These are phyloP conservation scores for Oceanodroma tethys DNA, from an alignment of 2,113 vertebrate species.

Conservation along the genomic window DNA sequence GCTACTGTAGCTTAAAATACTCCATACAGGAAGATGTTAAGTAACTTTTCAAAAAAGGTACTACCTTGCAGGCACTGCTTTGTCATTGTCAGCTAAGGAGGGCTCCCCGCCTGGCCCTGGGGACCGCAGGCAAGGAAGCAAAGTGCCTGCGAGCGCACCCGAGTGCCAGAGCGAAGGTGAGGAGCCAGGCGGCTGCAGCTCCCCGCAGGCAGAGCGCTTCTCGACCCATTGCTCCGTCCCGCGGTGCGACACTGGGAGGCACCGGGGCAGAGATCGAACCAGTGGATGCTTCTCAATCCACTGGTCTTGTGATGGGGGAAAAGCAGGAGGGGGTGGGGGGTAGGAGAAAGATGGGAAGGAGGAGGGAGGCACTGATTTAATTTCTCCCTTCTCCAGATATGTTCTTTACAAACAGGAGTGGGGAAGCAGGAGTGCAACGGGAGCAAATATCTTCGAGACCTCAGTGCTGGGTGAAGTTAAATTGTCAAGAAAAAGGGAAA, in stretches of 20 bases:
- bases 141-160: neutral
- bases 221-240: accelerated
- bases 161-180: neutral
- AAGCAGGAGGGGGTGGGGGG: neutral
- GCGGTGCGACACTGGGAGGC: neutral
- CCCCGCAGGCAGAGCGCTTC: neutral
- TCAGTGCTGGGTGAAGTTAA: neutral
- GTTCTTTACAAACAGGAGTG: neutral
- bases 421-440: neutral
- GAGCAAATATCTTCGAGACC: neutral
- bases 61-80: neutral
- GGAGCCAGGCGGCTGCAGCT: accelerated
- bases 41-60: neutral
- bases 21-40: neutral
- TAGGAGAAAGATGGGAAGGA: neutral
- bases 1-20: neutral
- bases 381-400: neutral
- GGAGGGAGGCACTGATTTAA: neutral
- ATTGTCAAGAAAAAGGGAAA: neutral
- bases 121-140: neutral
- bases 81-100: neutral
- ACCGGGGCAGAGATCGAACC: neutral
- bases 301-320: neutral
- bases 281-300: neutral
- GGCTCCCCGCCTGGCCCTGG: neutral